Base-by-base conservation (phyloP, 2,797 vertebrate genomes). In the Esox masquinongy region DNA sequence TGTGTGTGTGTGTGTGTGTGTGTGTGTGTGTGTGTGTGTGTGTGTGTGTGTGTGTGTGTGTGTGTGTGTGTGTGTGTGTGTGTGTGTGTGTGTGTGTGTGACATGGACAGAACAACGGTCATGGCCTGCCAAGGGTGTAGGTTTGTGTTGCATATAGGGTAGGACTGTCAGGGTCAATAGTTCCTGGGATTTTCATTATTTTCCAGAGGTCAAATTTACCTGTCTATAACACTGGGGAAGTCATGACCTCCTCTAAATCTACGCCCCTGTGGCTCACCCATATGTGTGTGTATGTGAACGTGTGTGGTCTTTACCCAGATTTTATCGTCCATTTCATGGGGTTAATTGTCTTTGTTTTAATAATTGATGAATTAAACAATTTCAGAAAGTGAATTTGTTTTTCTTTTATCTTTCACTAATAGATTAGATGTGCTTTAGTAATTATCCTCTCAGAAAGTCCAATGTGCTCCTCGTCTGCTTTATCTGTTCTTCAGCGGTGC, bases 281-380 rank as follows among this genome's bases (percentile, higher is more conserved):
- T 34, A 63, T 67, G 15, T n/a, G 24, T 66, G 73, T 47, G 64
- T 29, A 26, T 47, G 26, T 31, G 39, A 43, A 34, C 14, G 56
- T 39, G 53, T 49, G 72, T 59, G n/a, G n/a, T n/a, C 51, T 56
- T 67, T 34, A 63, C 72, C 73, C 71, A 16, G 12, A 63, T 70
- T 68, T 76, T 76, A 69, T 83, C 74, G 77, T 56, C 78, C 77
- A 17, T 36, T 69, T 68, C 75, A 80, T 82, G 72, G 70, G 50
- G 72, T 78, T 75, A 82, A 77, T 79, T 73, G 59, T 71, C 70
- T 75, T 86, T 50, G 66, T 81, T 79, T 79, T 76, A 74, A 68
- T 73, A 72, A 26, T 68, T 77, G 81, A 88, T 84, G 81, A 79
- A 90, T 90, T 83, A 76, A 72, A 34, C 67, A 73, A 66, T 53